A percentile compares a stretch with the other conserved stretches of the same genome.
These are phyloP conservation scores for Okamejei kenojei DNA, from an alignment of 2,797 vertebrate genomes.

Conservation along the genomic window DNA sequence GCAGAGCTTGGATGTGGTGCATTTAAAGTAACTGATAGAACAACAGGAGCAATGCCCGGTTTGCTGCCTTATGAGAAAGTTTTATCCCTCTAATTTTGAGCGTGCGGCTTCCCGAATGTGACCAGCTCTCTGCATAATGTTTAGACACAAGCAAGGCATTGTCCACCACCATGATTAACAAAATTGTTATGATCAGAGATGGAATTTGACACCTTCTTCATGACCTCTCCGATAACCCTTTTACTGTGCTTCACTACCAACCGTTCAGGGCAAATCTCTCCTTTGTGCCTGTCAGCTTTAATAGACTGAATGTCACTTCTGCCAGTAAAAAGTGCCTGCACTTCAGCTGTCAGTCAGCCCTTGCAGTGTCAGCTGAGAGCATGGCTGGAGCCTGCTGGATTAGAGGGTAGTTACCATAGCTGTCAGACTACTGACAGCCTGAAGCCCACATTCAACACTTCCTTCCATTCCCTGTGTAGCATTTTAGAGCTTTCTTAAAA, in stretches of 20 bases:
- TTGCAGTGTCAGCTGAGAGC: slow-evolving; percentile 89
- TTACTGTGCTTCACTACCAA: slow-evolving; percentile 89
- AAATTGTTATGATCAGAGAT: slow-evolving; percentile 99
- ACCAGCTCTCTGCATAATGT: background rate
- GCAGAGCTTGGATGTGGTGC: background rate
- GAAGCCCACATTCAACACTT: slow-evolving; percentile 95
- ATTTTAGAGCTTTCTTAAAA: slow-evolving; percentile 66
- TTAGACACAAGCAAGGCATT: slow-evolving; percentile 60
- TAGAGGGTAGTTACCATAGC: slow-evolving; percentile 99
- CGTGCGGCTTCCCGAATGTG: background rate
- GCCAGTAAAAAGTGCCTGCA: slow-evolving; percentile 92
- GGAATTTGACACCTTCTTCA: slow-evolving; percentile 92
- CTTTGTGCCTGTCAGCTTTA: slow-evolving; percentile 99
- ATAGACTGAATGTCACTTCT: slow-evolving; percentile 99
- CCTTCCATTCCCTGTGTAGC: slow-evolving; percentile 70
- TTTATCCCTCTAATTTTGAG: background rate
- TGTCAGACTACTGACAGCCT: slow-evolving; percentile 99
- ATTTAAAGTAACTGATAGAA: background rate
- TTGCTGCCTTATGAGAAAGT: background rate
- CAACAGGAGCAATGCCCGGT: background rate
- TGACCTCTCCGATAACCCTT: slow-evolving; percentile 98
- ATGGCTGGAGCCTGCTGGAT: slow-evolving; percentile 96
- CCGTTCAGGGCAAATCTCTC: slow-evolving; percentile 96
- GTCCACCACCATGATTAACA: slow-evolving; percentile 96
- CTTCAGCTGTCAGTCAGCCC: slow-evolving; percentile 99